Evolutionary conservation across 2,888 invertebrate species (phyloP), one percentile per base, ranked within the genome.

Genomic region (Elysia crispata): DNA sequence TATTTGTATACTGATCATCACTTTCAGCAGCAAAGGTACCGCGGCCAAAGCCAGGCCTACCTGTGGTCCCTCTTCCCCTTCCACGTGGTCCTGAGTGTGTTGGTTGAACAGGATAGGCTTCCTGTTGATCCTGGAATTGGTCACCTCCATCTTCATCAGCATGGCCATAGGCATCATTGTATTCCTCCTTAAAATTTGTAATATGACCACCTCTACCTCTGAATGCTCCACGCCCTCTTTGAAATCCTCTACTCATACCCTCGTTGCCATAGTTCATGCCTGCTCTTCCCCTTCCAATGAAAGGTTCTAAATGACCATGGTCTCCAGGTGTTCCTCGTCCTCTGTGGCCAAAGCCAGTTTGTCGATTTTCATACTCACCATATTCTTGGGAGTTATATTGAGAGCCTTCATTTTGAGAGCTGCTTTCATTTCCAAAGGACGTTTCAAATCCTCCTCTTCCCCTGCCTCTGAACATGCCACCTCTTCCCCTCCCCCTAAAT

Each of bases 181-280:
- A n/a, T 8, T 60, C 41, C 41, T 41, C 41, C 41, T 41, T 3
- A 41, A 41, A 41, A 11, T 41, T 41, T 41, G 41, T 41, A 3
- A 41, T 41, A 11, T 41, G 62, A 25, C 76, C 76, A 18, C 76
- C 76, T 66, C 76, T 15, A 41, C 64, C 64, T 66, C 76, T 76
- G 18, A 76, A 49, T 23, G 23, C n/a, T 11, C 75, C 75, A 6
- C 50, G 23, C 11, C 57, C 73, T 73, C 54, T n/a, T 25, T 18
- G 23, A 41, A 70, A 70, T 33, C 70, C 70, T 41, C 70, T 31
- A 6, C 70, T 41, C 31, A 30, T 31, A 41, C 41, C 70, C 41
- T n/a, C 77, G 11, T 60, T 75, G 31, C 64, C 76, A 20, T 18
- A 33, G 25, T 62, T 18, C 30, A 25, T 69, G 41, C 28, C 74